phyloP scores from a whole-genome alignment of 2,797 vertebrate species.

The Molossus alvarezi region DNA sequence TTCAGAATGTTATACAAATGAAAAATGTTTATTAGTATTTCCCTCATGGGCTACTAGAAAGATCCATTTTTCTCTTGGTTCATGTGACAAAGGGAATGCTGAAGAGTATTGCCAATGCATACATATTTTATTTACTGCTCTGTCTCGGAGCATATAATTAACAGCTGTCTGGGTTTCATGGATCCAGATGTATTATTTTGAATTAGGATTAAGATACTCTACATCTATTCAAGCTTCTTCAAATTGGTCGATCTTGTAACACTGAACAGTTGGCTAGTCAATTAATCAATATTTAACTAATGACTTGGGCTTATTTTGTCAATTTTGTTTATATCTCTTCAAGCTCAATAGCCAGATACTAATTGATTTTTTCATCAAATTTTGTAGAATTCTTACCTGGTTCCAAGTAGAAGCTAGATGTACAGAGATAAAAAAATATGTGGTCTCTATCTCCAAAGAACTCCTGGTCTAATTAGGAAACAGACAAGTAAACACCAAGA shows the following conservation, averaged over 20 bases:
- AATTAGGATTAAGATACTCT: conserved; percentile 51
- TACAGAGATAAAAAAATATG: conserved; percentile 5
- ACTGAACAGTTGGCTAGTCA: not conserved
- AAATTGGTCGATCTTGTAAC: not conserved
- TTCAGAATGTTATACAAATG: conserved; percentile 44
- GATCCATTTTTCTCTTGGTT: conserved; percentile 51
- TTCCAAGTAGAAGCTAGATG: not conserved
- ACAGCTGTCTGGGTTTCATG: not conserved
- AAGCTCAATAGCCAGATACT: not conserved
- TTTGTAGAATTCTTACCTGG: not conserved
- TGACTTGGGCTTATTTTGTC: not conserved
- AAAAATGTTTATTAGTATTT: conserved; percentile 8
- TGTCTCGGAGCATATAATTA: conserved; percentile 6
- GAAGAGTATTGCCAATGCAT: not conserved
- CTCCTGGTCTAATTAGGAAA: not conserved
- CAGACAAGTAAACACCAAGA: not conserved
- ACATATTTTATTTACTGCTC: conserved; percentile 24
- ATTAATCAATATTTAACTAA: conserved; percentile 36
- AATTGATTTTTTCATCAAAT: conserved; percentile 23
- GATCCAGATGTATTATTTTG: not conserved
- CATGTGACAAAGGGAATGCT: conserved; percentile 12
- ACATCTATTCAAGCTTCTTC: not conserved
- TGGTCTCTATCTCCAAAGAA: not conserved
- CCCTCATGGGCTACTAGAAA: not conserved
- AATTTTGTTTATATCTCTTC: conserved; percentile 36